Evolutionary conservation across 1,140 invertebrate genomes (phyloP).

Genomic region (Drosophila guanche): DNA sequence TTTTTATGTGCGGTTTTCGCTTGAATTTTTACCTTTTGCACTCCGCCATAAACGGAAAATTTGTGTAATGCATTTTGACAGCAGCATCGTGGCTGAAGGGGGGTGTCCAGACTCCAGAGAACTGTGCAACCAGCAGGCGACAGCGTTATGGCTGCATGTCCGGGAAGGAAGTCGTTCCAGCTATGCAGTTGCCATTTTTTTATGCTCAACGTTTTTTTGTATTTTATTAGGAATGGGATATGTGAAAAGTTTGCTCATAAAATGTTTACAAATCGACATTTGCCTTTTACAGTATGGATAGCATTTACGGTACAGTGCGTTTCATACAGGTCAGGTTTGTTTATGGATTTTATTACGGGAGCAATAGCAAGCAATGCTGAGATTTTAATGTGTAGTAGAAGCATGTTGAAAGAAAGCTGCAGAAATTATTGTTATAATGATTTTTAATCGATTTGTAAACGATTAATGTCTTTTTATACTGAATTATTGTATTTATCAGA

Average conservation of each 20-base stretch:
- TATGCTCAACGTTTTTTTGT: slow-evolving; percentile 28
- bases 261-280: slow-evolving; percentile 39
- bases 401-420: too few relatives aligned
- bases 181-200: slow-evolving; percentile 31
- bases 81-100: too few relatives aligned
- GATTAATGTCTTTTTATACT: too few relatives aligned
- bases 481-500: too few relatives aligned
- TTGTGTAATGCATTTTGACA: slow-evolving; percentile 58
- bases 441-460: too few relatives aligned
- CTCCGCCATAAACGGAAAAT: slow-evolving; percentile 48
- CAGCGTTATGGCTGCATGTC: slow-evolving; percentile 23
- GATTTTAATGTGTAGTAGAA: too few relatives aligned
- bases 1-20: slow-evolving; percentile 53
- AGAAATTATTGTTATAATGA: too few relatives aligned
- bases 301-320: too few relatives aligned
- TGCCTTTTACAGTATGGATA: background rate
- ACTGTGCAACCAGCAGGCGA: slow-evolving; percentile 7
- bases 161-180: slow-evolving; percentile 31
- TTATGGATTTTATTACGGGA: too few relatives aligned
- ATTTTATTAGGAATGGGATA: background rate
- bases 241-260: slow-evolving; percentile 34
- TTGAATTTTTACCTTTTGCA: slow-evolving; percentile 21
- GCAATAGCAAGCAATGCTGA: too few relatives aligned
- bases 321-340: too few relatives aligned
- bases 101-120: background rate